Evolutionary conservation across 2,113 vertebrate genomes (phyloP).

Genomic region (Galeopterus variegatus): DNA sequence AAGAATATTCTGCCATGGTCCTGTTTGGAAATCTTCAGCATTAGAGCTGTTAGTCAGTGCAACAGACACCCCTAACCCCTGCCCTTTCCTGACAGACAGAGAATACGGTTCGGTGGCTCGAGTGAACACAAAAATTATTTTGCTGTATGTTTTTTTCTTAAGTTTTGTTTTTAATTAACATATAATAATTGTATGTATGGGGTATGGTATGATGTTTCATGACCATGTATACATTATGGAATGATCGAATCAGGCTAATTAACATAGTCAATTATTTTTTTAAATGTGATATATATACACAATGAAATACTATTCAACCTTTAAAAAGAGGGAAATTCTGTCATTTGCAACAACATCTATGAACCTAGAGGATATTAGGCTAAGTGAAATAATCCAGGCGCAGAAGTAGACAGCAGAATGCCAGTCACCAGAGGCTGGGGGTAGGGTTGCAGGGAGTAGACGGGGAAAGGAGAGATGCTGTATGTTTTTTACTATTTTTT

Average conservation of each 20-base stretch:
- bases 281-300: neutral
- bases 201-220: too few relatives aligned
- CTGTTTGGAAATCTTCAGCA: neutral
- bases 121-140: rapidly evolving
- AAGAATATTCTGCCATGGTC: neutral
- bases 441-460: neutral
- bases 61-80: rapidly evolving
- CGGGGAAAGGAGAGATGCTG: neutral
- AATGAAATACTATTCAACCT: neutral
- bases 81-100: neutral
- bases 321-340: neutral
- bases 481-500: neutral
- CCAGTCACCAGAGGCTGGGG: neutral
- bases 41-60: neutral
- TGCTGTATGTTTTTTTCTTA: neutral
- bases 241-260: neutral
- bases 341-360: neutral
- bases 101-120: neutral
- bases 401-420: neutral
- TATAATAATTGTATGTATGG: neutral
- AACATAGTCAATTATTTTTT: neutral
- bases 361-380: too few relatives aligned
- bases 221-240: neutral
- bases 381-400: neutral
- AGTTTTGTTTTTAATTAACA: neutral